Evolutionary conservation across 2,113 vertebrate species (phyloP), one percentile per base, ranked within the genome.

Genomic region (Amphilophus citrinellus): DNA sequence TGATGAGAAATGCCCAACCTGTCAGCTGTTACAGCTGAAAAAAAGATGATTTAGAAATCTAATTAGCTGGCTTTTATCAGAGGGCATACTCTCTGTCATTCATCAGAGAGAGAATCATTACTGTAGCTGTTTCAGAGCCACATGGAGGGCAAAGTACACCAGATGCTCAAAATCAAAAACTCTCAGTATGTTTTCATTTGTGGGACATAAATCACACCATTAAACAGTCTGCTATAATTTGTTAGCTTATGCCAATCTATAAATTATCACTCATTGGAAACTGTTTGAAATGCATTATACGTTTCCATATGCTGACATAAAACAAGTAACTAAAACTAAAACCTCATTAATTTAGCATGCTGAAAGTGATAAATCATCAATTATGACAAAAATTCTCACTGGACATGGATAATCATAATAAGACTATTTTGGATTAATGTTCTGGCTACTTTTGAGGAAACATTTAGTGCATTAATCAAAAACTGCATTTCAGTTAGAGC

Each of bases 21-120:
- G 82, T 90, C 77, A 68, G 27, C 57, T 57, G 68, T 22, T 58
- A 24, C 76, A 65, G 68, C 56, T 2, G 3, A 47, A 68, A 53
- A 76, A 87, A 84, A 85, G 60, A 90, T 66, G 83, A 94, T 91
- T 85, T 53, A 83, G 39, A 84, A 88, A 90, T 84, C 81, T 80
- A 93, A 92, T 90, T 91, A 92, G 84, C 78, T 30, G 9, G 79
- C 56, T 75, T 87, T 80, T 84, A 90, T 82, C 63, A 80, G 63
- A 88, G 76, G 83, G 79, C 76, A 61, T 3, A 35, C 58, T 76
- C 76, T 42, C 80, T 15, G 58, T 87, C 80, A 86, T 91, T 87
- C 32, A 86, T 77, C 57, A 73, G 39, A 77, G 30, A 20, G 59
- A 37, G 80, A 90, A 59, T 84, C 10, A 79, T 79, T 86, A 80